These are phyloP conservation scores for Nomada fucata DNA, from an alignment of 2,888 invertebrate species.

Conservation along the genomic window DNA sequence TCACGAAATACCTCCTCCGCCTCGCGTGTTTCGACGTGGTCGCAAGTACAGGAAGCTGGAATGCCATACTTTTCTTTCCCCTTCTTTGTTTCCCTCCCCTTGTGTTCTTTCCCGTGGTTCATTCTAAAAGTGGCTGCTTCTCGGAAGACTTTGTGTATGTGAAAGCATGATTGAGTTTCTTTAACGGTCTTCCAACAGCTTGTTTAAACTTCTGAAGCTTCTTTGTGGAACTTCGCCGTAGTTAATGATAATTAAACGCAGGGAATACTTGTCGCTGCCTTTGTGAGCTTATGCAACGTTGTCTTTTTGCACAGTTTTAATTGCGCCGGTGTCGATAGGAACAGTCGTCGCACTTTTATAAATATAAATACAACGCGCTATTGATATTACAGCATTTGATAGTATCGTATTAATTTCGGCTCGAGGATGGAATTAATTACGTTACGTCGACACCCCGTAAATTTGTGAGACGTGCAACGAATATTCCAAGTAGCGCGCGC, in stretches of 20 bases:
- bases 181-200: not conserved
- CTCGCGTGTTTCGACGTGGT: slow-evolving; percentile 22
- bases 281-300: too few species aligned
- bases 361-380: too few species aligned
- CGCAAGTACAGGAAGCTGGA: slow-evolving; percentile 9
- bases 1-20: slow-evolving; percentile 15
- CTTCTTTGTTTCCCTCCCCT: not conserved
- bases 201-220: not conserved
- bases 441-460: too few species aligned
- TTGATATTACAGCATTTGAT: too few species aligned
- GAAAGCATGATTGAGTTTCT: not conserved
- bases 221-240: not conserved
- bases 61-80: not conserved
- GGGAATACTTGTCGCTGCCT: not conserved
- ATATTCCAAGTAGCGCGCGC: too few species aligned
- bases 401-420: too few species aligned
- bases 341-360: too few species aligned
- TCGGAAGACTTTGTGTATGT: not conserved
- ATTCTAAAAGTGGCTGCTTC: not conserved
- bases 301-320: too few species aligned
- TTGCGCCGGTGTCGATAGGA: too few species aligned
- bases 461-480: too few species aligned
- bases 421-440: too few species aligned
- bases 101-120: not conserved
- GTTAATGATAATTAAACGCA: not conserved